Percentiles rank a stretch among this genome's conserved stretches.
Conservation (phyloP, 2,888 invertebrate species). For the Alcis repandata region DNA sequence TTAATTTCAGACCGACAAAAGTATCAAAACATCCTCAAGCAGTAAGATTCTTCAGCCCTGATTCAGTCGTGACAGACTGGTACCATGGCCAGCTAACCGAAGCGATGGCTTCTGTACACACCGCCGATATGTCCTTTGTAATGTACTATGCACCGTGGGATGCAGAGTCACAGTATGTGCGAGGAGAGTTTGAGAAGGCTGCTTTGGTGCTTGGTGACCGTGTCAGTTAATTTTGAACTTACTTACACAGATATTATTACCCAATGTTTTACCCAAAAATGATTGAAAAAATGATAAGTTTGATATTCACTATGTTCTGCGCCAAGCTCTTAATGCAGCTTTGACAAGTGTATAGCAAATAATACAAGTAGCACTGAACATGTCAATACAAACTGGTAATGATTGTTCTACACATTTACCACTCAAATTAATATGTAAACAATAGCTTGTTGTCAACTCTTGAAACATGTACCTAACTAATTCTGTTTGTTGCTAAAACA, state of each 20-base stretch:
- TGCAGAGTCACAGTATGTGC: conserved; percentile 92
- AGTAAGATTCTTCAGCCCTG: conserved; percentile 90
- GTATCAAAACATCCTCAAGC: conserved; percentile 83
- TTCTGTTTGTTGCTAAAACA: too few species aligned
- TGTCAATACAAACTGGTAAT: too few species aligned
- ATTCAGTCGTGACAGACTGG: conserved; percentile 91
- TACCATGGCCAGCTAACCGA: conserved; percentile 91
- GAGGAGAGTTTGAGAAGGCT: conserved; percentile 91
- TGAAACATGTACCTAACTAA: too few species aligned
- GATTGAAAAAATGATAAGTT: too few species aligned
- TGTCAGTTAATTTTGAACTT: conserved; percentile 76
- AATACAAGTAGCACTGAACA: too few species aligned
- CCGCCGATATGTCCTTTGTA: conserved; percentile 93
- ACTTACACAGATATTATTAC: background rate
- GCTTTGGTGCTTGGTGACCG: conserved; percentile 90
- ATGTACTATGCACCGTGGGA: conserved; percentile 99
- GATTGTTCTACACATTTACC: too few species aligned
- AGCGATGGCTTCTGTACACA: conserved; percentile 87
- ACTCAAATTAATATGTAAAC: too few species aligned
- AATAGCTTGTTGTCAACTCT: too few species aligned
- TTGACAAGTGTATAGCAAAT: too few species aligned
- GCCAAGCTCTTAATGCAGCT: too few species aligned
- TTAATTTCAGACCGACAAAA: conserved; percentile 69
- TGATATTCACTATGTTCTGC: too few species aligned
- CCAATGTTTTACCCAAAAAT: too few species aligned